Conservation (phyloP, 2,888 invertebrate species). For the Acrocyrtus sp. region DNA sequence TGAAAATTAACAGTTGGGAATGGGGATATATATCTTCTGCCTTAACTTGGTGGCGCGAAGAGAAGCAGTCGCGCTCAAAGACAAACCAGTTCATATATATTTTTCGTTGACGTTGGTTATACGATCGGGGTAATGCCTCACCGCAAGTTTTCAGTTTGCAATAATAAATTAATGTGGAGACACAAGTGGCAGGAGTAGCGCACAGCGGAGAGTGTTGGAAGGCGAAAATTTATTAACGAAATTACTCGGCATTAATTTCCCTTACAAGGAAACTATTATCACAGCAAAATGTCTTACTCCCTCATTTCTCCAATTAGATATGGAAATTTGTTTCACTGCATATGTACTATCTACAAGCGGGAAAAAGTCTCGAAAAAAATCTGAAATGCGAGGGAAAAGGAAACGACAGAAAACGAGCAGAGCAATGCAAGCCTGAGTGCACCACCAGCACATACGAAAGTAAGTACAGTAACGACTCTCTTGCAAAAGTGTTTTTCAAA, state of each 20-base stretch:
- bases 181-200: neutral
- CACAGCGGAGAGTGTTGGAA: too few relatives aligned
- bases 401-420: too few relatives aligned
- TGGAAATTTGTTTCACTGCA: conserved; percentile 54
- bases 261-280: conserved; percentile 54
- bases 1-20: neutral
- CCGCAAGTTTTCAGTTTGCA: neutral
- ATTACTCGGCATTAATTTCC: conserved; percentile 59
- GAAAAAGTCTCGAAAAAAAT: conserved; percentile 23
- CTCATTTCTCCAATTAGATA: conserved; percentile 56
- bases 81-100: too few relatives aligned
- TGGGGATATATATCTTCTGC: neutral
- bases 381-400: neutral
- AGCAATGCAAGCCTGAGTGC: neutral
- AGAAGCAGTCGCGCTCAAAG: too few relatives aligned
- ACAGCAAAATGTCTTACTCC: conserved; percentile 49
- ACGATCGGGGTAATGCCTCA: neutral
- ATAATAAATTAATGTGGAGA: neutral
- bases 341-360: neutral
- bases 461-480: too few relatives aligned
- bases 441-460: neutral
- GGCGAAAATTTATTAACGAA: conserved; percentile 56
- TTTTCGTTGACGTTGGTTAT: too few relatives aligned
- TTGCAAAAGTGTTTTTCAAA: conserved; percentile 1
- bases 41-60: neutral